phyloP scores from a whole-genome alignment of 2,888 invertebrate species.

The Pristionchus exspectatus region DNA sequence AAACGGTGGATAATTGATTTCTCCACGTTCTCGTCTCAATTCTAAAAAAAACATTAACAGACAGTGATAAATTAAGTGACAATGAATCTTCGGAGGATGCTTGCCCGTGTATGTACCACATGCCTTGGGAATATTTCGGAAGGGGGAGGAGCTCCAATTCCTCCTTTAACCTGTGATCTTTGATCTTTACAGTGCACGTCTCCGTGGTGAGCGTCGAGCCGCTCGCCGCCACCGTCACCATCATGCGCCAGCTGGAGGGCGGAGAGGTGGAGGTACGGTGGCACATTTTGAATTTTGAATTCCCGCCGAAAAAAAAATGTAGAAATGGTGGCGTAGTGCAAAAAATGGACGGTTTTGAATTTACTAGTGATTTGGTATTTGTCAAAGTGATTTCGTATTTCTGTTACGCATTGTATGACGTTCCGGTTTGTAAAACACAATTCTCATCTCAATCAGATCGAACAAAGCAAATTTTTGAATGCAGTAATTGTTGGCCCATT shows the following conservation, averaged over 20 bases:
- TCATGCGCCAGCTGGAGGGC: neutral
- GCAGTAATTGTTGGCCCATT: neutral
- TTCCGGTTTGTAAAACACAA: too few species aligned
- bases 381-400: neutral
- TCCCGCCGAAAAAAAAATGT: neutral
- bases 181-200: slow-evolving; percentile 43
- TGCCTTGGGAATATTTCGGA: too few species aligned
- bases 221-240: slow-evolving; percentile 46
- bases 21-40: neutral
- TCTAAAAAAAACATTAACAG: too few species aligned
- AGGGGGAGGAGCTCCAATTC: too few species aligned
- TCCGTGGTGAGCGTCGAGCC: neutral
- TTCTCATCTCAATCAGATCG: too few species aligned
- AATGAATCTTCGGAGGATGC: too few species aligned
- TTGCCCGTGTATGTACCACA: too few species aligned
- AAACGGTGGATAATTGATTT: neutral
- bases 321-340: neutral
- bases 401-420: too few species aligned
- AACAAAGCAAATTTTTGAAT: too few species aligned
- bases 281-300: neutral
- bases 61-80: too few species aligned
- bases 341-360: neutral
- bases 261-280: slow-evolving; percentile 1
- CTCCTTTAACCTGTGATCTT: too few species aligned
- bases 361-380: neutral